Percentiles rank a stretch among this genome's conserved stretches.
Conservation (phyloP, 2,113 vertebrate genomes). For the Cyrtonyx montezumae region DNA sequence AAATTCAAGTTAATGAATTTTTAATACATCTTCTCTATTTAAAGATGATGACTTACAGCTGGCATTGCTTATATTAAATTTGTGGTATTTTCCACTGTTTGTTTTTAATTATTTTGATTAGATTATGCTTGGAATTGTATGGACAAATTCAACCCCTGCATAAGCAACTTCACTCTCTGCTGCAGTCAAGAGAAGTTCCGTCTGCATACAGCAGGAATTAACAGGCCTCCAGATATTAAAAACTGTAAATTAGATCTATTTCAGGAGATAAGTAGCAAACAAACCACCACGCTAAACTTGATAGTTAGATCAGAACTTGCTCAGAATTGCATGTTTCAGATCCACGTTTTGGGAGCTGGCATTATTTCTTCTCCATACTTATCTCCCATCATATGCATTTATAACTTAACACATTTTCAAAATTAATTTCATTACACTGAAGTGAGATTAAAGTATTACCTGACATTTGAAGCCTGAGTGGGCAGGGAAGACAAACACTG, state of each 20-base stretch:
- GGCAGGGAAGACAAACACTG: constrained; percentile 31
- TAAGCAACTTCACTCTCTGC: constrained; percentile 55
- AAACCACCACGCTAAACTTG: background rate
- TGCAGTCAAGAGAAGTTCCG: constrained; percentile 33
- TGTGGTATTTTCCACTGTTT: constrained; percentile 75
- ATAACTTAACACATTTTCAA: background rate
- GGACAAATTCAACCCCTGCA: constrained; percentile 41
- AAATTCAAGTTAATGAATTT: constrained; percentile 72
- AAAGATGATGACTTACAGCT: constrained; percentile 70
- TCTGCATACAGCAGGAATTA: background rate
- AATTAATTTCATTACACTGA: background rate
- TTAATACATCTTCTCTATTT: constrained; percentile 69
- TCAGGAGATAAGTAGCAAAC: background rate
- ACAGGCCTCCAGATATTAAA: background rate
- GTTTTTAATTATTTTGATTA: constrained; percentile 76
- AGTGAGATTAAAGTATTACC: constrained; percentile 55
- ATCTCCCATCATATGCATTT: background rate
- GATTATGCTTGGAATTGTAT: constrained; percentile 62
- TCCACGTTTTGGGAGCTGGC: background rate
- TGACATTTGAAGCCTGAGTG: constrained; percentile 55
- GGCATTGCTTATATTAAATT: constrained; percentile 74
- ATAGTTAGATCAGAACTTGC: background rate
- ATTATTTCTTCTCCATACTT: background rate
- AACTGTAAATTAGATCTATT: background rate
- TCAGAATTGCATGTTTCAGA: background rate